These are phyloP conservation scores for Naja naja DNA, from an alignment of 2,113 vertebrate genomes.

Conservation along the genomic window DNA sequence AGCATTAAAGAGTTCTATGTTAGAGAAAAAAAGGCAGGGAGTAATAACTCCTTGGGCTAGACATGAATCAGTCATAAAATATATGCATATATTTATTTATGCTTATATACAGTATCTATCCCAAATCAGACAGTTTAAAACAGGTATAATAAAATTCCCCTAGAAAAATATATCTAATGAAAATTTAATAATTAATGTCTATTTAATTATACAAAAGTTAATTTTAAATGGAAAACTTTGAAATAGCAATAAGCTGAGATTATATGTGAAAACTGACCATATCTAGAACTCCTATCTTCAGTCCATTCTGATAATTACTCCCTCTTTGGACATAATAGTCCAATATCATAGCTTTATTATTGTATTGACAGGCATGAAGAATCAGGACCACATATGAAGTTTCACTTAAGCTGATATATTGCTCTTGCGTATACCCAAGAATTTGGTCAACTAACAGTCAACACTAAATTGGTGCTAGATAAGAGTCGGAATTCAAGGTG, in stretches of 20 bases:
- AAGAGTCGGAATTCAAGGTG: no score
- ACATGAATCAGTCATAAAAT: background rate
- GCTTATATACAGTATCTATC: background rate
- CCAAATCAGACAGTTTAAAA: background rate
- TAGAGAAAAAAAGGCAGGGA: background rate
- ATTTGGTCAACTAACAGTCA: background rate
- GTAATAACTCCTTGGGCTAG: background rate
- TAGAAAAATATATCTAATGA: background rate
- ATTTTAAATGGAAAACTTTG: background rate
- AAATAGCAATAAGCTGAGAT: background rate
- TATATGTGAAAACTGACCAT: background rate
- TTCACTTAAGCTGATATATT: background rate
- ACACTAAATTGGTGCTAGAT: no score
- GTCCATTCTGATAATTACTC: background rate
- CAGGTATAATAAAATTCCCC: background rate
- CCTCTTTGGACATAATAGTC: fast-evolving
- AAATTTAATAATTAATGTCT: no score
- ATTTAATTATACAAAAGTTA: no score
- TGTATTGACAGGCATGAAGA: no score
- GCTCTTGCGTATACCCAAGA: background rate
- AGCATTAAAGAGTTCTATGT: background rate
- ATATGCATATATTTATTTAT: background rate
- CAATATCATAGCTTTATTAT: background rate
- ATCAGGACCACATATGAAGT: no score
- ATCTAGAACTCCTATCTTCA: background rate